A percentile compares a stretch with the other conserved stretches of the same genome.
Conservation (phyloP, 2,888 invertebrate genomes). For the Brachycybe producta region DNA sequence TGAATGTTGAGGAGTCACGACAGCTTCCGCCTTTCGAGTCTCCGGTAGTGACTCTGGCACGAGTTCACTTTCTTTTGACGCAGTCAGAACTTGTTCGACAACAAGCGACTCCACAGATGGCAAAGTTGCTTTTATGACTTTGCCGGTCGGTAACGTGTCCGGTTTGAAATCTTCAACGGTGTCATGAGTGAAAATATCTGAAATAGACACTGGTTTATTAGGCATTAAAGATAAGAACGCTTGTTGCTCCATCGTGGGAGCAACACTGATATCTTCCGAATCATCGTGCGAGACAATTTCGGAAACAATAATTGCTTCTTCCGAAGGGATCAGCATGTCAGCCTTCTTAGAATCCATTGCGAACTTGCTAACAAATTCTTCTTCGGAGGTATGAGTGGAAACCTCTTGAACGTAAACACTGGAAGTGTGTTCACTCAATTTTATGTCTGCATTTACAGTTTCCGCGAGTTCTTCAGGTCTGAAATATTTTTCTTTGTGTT, state of each 20-base stretch:
- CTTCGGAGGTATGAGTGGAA: constrained; percentile 5
- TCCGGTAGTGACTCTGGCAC: constrained; percentile 13
- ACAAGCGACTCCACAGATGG: constrained; percentile 19
- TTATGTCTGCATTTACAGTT: constrained; percentile 14
- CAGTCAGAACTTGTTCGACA: constrained; percentile 21
- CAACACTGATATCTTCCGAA: constrained; percentile 10
- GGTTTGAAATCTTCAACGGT: constrained; percentile 14
- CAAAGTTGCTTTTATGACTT: constrained; percentile 20
- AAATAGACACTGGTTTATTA: constrained; percentile 19
- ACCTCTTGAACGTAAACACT: constrained; percentile 20
- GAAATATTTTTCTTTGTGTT: constrained; percentile 21
- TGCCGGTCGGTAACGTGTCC: constrained; percentile 14
- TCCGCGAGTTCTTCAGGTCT: constrained; percentile 11
- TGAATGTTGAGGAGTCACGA: constrained; percentile 11
- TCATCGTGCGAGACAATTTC: constrained; percentile 15
- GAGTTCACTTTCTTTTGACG: constrained; percentile 12
- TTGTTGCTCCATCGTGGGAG: not conserved
- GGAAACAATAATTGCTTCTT: constrained; percentile 21
- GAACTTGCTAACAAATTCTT: not conserved
- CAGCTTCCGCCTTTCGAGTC: constrained; percentile 4
- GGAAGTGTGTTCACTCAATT: constrained; percentile 20
- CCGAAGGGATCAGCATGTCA: constrained; percentile 16
- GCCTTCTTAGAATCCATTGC: constrained; percentile 4
- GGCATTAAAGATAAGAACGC: constrained; percentile 10
- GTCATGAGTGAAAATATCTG: constrained; percentile 21